Base-by-base conservation (phyloP, 2,113 vertebrate genomes). In the Anarrhichthys ocellatus region DNA sequence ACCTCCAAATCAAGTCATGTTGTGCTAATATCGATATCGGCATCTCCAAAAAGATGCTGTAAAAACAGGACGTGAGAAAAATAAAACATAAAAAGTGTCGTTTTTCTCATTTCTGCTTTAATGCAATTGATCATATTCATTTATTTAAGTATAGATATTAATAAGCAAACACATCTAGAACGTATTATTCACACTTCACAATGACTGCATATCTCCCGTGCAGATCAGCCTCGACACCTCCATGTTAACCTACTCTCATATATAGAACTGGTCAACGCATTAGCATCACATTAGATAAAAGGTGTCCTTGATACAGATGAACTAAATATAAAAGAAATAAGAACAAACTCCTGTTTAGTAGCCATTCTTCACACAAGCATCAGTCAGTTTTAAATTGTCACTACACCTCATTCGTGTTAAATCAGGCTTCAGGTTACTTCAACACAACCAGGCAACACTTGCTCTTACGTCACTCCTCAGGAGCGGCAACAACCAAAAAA, bases 401-500 rank as follows among this genome's bases (percentile, higher is more conserved):
- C 42, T 20, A 17, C 5, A 44, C 29, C 66, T 69, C 48, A 52
- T 5, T 58, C 24, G 62, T 6, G 70, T 70, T 17, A 68, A 71
- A n/a, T 34, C 65, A 64, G 6, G 4, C 52, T 65, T n/a, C 18
- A 18, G 50, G 54, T 52, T 46, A 71, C 77, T 75, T 38, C n/a
- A 78, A n/a, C 78, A 84, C 46, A 73, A 76, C 64, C 85, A 76
- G 71, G 59, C 50, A 77, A 66, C 66, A 50, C 66, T 61, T 11
- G 22, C 42, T 42, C 80, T 81, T 42, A 78, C 42, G 48, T 76
- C 84, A 76, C 20, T 38, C 70, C 29, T 59, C 56, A 80, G 38
- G 76, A 82, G 79, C 48, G 27, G 46, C 32, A 69, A 76, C 83
- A 42, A 42, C 10, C 72, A 76, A 38, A 24, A 66, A 82, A 89